These are phyloP conservation scores for Carabus problematicus DNA, from an alignment of 2,888 invertebrate genomes.

Conservation along the genomic window DNA sequence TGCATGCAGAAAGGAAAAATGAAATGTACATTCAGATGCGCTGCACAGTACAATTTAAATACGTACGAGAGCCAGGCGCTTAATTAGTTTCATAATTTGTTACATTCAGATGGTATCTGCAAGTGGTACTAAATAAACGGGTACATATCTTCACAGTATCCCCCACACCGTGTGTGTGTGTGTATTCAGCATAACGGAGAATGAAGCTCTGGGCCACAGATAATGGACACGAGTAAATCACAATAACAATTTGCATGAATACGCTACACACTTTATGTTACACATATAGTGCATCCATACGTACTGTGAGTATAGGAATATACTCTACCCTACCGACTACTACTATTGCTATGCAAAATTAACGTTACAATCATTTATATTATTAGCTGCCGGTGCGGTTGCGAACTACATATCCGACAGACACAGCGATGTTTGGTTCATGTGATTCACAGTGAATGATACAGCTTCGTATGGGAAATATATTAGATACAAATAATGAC, in stretches of 20 bases:
- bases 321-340: too few relatives aligned
- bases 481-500: too few relatives aligned
- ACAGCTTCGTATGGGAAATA: too few relatives aligned
- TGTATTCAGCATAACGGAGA: slow-evolving; percentile 1
- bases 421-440: too few relatives aligned
- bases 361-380: too few relatives aligned
- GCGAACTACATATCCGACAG: too few relatives aligned
- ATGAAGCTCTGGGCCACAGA: slow-evolving; percentile 2
- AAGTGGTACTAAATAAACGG: slow-evolving; percentile 4
- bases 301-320: neutral
- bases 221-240: slow-evolving; percentile 17
- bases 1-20: neutral
- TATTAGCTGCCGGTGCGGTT: too few relatives aligned
- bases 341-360: too few relatives aligned
- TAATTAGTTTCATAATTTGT: slow-evolving; percentile 22
- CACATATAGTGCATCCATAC: neutral
- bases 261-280: neutral
- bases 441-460: too few relatives aligned
- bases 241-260: slow-evolving; percentile 19
- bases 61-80: slow-evolving; percentile 9
- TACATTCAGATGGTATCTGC: slow-evolving; percentile 14
- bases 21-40: neutral
- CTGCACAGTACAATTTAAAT: neutral
- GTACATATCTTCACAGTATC: too few relatives aligned
- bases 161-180: slow-evolving; percentile 4